Percentiles rank a stretch among this genome's conserved stretches.
Evolutionary conservation across 2,888 invertebrate genomes (phyloP).

Genomic region (Drosophila anomelani): DNA sequence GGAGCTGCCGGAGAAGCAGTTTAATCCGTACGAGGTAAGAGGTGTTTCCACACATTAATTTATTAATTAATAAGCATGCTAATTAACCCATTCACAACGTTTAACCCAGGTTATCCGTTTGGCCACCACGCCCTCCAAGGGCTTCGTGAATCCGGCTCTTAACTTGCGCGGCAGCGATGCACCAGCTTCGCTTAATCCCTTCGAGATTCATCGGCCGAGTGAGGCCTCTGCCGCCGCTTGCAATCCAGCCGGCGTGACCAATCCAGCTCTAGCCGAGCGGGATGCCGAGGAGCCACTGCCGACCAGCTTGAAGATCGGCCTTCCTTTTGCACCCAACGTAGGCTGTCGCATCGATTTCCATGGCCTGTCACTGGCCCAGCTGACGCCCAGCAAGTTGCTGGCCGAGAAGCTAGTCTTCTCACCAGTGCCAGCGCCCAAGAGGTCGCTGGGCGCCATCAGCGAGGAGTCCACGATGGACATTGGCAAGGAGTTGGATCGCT

Average conservation of each 20-base stretch:
- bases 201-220: conserved; percentile 80
- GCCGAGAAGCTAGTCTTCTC: conserved; percentile 83
- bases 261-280: conserved; percentile 60
- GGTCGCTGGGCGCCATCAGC: conserved; percentile 78
- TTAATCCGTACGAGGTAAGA: conserved; percentile 84
- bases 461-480: conserved; percentile 84
- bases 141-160: conserved; percentile 83
- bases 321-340: conserved; percentile 83
- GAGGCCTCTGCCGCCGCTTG: conserved; percentile 45
- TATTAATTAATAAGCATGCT: not conserved
- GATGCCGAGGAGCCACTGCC: conserved; percentile 53
- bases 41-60: not conserved
- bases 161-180: conserved; percentile 81
- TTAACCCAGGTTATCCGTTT: conserved; percentile 71
- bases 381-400: conserved; percentile 82
- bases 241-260: conserved; percentile 59
- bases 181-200: conserved; percentile 81
- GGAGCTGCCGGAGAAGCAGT: conserved; percentile 82
- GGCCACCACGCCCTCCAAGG: conserved; percentile 51
- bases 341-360: conserved; percentile 84
- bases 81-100: not conserved
- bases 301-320: conserved; percentile 75
- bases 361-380: conserved; percentile 72
- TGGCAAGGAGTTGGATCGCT: conserved; percentile 83
- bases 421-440: conserved; percentile 68